Percentiles rank a stretch among this genome's conserved stretches.
Evolutionary conservation across 2,113 vertebrate genomes (phyloP).

Genomic region (Mionectes macconnelli): DNA sequence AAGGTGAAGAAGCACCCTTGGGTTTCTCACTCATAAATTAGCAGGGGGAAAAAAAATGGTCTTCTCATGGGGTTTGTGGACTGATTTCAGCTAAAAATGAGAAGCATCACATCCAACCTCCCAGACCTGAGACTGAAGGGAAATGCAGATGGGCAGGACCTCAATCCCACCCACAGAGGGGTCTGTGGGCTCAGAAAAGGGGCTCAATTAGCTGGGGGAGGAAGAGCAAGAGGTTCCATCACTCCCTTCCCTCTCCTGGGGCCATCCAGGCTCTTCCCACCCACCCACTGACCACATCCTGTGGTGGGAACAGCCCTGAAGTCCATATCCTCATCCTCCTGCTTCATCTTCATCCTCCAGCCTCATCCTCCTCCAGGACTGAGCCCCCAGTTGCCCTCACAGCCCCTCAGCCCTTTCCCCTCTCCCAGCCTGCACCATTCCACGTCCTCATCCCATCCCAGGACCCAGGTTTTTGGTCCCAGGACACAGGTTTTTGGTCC

Average conservation of each 20-base stretch:
- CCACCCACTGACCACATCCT: neutral
- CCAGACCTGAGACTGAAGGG: neutral
- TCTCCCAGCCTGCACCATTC: accelerated
- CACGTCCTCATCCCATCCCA: accelerated
- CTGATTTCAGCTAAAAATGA: neutral
- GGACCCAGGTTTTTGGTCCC: accelerated
- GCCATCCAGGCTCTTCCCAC: neutral
- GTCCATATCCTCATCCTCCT: neutral
- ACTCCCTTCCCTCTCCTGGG: no score
- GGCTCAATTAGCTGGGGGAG: neutral
- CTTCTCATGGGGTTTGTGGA: neutral
- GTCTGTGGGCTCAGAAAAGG: neutral
- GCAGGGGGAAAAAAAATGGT: neutral
- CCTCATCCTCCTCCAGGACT: neutral
- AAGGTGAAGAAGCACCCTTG: neutral
- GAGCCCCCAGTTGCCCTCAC: no score
- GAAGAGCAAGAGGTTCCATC: neutral
- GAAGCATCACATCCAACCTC: neutral
- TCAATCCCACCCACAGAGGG: neutral
- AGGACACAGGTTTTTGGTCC: accelerated
- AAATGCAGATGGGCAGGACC: neutral
- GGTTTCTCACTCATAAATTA: neutral
- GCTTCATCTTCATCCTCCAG: neutral
- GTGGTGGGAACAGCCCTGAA: neutral
- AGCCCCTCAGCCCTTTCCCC: neutral